Conservation (phyloP, 2,797 vertebrate species). For the Megalops cyprinoides region DNA sequence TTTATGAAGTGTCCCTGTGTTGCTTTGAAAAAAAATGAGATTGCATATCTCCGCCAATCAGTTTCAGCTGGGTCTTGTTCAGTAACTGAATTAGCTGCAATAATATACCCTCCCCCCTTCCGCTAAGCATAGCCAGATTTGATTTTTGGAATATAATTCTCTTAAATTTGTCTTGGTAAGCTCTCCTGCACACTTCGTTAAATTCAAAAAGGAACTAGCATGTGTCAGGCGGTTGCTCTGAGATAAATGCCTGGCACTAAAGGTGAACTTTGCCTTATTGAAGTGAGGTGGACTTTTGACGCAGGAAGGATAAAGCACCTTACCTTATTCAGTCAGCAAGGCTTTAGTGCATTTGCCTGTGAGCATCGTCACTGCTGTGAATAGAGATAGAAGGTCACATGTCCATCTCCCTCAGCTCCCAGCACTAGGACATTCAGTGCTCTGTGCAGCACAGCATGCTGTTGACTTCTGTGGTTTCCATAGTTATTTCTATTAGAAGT, state of each 20-base stretch:
- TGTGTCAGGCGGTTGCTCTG: not conserved
- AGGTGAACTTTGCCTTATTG: no score
- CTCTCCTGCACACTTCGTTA: not conserved
- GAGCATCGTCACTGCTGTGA: not conserved
- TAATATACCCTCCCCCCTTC: not conserved
- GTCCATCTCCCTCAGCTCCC: not conserved
- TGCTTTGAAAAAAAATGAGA: not conserved
- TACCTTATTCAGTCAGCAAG: not conserved
- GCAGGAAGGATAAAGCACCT: no score
- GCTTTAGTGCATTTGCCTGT: not conserved
- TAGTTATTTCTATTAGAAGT: not conserved
- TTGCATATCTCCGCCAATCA: not conserved
- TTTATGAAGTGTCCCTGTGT: not conserved
- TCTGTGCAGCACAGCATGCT: not conserved
- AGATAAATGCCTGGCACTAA: not conserved
- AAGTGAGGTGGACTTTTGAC: no score
- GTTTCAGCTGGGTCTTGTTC: not conserved
- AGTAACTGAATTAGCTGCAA: not conserved
- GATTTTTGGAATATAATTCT: conserved; percentile 10
- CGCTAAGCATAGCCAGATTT: not conserved
- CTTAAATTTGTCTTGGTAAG: not conserved
- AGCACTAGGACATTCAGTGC: no score
- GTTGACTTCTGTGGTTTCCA: not conserved
- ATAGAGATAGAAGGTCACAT: not conserved
- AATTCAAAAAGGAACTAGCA: no score